Evolutionary conservation across 2,797 vertebrate genomes (phyloP).

Genomic region (Clamator glandarius): DNA sequence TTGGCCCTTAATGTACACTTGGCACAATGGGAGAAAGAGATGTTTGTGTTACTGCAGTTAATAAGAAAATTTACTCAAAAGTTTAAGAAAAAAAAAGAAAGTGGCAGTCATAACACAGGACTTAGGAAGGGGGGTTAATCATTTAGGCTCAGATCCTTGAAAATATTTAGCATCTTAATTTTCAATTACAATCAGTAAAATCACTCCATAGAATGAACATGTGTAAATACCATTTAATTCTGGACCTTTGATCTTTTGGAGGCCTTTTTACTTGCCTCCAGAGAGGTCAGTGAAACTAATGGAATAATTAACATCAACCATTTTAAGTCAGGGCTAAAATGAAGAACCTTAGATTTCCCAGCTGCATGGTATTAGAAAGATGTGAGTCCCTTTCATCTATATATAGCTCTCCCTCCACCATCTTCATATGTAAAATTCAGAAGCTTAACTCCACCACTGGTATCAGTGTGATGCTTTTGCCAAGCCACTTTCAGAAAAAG

Average conservation of each 20-base stretch:
- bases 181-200: slow-evolving; percentile 13
- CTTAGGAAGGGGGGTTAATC: background rate
- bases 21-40: background rate
- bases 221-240: slow-evolving; percentile 1
- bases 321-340: background rate
- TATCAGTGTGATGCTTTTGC: slow-evolving; percentile 38
- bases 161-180: background rate
- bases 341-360: background rate
- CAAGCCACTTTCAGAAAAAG: slow-evolving; percentile 43
- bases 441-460: slow-evolving; percentile 12
- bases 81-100: background rate
- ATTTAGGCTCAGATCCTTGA: background rate
- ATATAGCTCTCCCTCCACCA: slow-evolving; percentile 26
- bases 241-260: slow-evolving; percentile 1
- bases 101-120: background rate
- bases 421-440: slow-evolving; percentile 50
- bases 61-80: background rate
- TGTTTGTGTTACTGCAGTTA: background rate
- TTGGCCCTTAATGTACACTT: background rate
- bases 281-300: background rate
- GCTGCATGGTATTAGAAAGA: background rate
- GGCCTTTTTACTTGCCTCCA: background rate
- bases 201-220: background rate
- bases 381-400: slow-evolving; percentile 54
- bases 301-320: background rate